Percentiles rank a stretch among this genome's conserved stretches.
Conservation (phyloP, 2,888 invertebrate species). For the Prenolepis imparis region DNA sequence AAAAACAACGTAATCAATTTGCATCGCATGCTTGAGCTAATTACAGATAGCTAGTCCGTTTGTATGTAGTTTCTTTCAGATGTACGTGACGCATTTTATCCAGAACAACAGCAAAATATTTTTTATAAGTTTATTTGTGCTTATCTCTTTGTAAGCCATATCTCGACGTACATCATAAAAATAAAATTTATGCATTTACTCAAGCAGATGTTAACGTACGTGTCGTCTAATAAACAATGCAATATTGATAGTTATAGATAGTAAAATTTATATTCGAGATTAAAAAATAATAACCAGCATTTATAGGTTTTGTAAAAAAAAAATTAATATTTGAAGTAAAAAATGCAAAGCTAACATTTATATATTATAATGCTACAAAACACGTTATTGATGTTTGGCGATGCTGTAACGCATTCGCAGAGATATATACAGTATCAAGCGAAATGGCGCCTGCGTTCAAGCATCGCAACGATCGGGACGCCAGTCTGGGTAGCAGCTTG, state of each 20-base stretch:
- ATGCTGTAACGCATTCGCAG: slow-evolving; percentile 14
- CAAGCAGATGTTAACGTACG: slow-evolving; percentile 22
- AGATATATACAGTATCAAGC: slow-evolving; percentile 29
- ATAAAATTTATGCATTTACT: slow-evolving; percentile 22
- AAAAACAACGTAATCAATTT: slow-evolving; percentile 46
- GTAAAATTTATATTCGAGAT: slow-evolving; percentile 5
- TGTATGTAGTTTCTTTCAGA: slow-evolving; percentile 8
- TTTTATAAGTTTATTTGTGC: not conserved
- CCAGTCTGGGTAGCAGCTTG: slow-evolving; percentile 45
- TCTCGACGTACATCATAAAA: slow-evolving; percentile 8
- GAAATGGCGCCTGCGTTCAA: slow-evolving; percentile 63
- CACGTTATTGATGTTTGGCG: slow-evolving; percentile 34
- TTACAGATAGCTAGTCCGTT: slow-evolving; percentile 4
- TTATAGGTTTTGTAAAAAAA: not conserved
- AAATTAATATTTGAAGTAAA: not conserved
- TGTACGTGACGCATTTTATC: not conserved
- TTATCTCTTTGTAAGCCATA: slow-evolving; percentile 5
- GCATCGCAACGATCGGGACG: slow-evolving; percentile 35
- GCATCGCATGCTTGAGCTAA: slow-evolving; percentile 49
- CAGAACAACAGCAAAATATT: slow-evolving; percentile 27
- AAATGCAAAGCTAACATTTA: not conserved
- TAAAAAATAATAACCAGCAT: slow-evolving; percentile 3
- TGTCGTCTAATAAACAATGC: not conserved
- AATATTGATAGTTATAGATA: slow-evolving; percentile 17
- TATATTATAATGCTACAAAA: slow-evolving; percentile 1